phyloP scores from a whole-genome alignment of 2,113 vertebrate genomes.

The Scolopax mira region DNA sequence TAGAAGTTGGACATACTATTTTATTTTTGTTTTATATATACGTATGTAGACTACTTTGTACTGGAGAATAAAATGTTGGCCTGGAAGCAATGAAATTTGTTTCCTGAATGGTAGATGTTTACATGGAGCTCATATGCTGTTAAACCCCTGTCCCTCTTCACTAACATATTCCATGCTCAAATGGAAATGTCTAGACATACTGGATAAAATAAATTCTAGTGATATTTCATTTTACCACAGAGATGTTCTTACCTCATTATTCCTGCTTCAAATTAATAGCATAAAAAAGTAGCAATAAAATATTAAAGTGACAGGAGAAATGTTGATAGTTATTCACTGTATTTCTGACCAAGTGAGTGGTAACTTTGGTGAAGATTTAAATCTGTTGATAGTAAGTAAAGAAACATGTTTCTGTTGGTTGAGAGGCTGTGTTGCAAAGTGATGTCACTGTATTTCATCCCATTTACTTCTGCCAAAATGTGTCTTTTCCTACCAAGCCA shows the following conservation, averaged over 20 bases:
- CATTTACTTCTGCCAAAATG: neutral
- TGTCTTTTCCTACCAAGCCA: neutral
- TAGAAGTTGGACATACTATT: constrained; percentile 8
- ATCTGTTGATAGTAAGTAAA: neutral
- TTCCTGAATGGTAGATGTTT: constrained; percentile 32
- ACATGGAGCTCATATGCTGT: neutral
- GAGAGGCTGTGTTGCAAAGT: neutral
- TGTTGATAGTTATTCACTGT: neutral
- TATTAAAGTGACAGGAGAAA: neutral
- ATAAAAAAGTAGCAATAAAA: neutral
- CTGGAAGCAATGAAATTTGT: constrained; percentile 9
- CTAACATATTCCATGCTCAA: neutral
- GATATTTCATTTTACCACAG: neutral
- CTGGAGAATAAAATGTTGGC: constrained; percentile 1
- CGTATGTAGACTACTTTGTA: constrained; percentile 17
- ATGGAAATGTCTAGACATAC: neutral
- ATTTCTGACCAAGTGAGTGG: neutral
- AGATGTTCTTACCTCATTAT: constrained; percentile 26
- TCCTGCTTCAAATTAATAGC: constrained; percentile 16
- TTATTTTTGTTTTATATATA: constrained; percentile 28
- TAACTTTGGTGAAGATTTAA: neutral
- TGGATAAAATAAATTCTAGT: neutral
- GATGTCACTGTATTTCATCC: constrained; percentile 18
- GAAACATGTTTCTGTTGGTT: neutral
- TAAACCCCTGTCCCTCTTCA: neutral